A percentile compares a stretch with the other conserved stretches of the same genome.
These are phyloP conservation scores for Diadumene lineata DNA, from an alignment of 92 coral and sea anemone genomes.

Conservation along the genomic window DNA sequence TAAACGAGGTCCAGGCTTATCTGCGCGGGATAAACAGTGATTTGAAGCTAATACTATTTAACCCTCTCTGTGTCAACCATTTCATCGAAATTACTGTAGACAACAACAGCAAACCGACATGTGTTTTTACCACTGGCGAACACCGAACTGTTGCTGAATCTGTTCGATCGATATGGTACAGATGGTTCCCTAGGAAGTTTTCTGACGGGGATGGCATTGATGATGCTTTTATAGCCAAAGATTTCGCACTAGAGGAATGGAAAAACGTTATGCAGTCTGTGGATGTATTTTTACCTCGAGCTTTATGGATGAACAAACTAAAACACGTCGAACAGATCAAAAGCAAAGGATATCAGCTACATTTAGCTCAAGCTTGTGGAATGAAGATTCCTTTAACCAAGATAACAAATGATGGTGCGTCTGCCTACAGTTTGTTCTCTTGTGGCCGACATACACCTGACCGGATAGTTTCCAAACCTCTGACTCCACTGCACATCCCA, in stretches of 20 bases:
- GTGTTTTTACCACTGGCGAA: conserved; percentile 35
- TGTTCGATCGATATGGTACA: conserved; percentile 49
- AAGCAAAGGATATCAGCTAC: conserved; percentile 44
- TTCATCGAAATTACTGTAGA: conserved; percentile 38
- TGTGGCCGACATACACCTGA: conserved; percentile 6
- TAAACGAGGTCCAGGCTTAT: conserved; percentile 30
- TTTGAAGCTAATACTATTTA: conserved; percentile 40
- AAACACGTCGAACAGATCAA: conserved; percentile 17
- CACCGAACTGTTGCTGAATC: conserved; percentile 35
- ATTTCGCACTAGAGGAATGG: conserved; percentile 56
- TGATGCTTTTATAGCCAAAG: conserved; percentile 44
- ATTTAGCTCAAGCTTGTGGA: conserved; percentile 47
- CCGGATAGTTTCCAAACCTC: conserved; percentile 47
- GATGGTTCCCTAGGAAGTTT: conserved; percentile 46
- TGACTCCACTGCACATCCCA: conserved; percentile 44
- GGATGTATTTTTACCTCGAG: conserved; percentile 33
- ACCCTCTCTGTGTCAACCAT: conserved; percentile 41
- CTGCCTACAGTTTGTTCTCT: conserved; percentile 41
- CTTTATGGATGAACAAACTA: conserved; percentile 51
- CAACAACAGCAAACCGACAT: conserved; percentile 2
- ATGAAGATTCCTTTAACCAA: conserved; percentile 52
- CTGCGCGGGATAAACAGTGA: conserved; percentile 34
- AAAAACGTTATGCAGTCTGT: conserved; percentile 44
- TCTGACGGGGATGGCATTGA: conserved; percentile 34
- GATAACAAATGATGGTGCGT: conserved; percentile 49